Evolutionary conservation across 2,888 invertebrate genomes (phyloP).

Genomic region (Drosophila neoperkinsi): DNA sequence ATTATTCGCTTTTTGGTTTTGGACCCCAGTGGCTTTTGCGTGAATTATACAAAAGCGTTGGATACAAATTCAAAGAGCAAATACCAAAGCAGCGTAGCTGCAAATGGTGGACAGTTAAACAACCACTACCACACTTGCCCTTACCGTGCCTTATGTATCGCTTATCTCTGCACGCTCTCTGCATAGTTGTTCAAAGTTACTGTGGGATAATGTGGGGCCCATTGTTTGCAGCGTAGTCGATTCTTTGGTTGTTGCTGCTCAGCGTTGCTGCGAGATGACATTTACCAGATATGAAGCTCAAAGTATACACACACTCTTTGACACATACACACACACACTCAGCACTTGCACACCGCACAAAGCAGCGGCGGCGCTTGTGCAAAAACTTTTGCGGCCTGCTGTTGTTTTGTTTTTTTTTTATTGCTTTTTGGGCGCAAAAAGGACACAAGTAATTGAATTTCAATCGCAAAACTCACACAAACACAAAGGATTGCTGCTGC

Average conservation of each 20-base stretch:
- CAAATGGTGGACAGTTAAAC: conserved; percentile 72
- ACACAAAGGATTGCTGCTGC: conserved; percentile 41
- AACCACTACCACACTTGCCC: conserved; percentile 50
- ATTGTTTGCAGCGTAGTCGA: conserved; percentile 57
- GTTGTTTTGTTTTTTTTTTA: conserved; percentile 47
- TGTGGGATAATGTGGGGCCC: conserved; percentile 49
- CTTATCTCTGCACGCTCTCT: conserved; percentile 36
- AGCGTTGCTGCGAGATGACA: conserved; percentile 72
- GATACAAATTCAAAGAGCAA: conserved; percentile 60
- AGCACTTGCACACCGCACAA: conserved; percentile 24
- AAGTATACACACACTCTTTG: conserved; percentile 39
- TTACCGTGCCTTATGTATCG: not conserved
- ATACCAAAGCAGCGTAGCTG: conserved; percentile 48
- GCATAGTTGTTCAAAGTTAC: conserved; percentile 67
- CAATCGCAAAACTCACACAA: conserved; percentile 70
- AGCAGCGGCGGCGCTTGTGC: conserved; percentile 12
- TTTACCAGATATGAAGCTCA: conserved; percentile 79
- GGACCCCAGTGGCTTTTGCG: conserved; percentile 35
- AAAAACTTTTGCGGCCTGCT: conserved; percentile 60
- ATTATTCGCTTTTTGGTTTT: conserved; percentile 26
- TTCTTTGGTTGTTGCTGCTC: conserved; percentile 50
- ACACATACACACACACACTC: conserved; percentile 10
- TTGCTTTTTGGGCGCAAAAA: conserved; percentile 65
- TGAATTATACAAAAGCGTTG: conserved; percentile 56
- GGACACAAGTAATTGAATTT: conserved; percentile 81